Percentiles rank a stretch among this genome's conserved stretches.
These are phyloP conservation scores for Stictocephala bisonia DNA, from an alignment of 2,888 invertebrate species.

Conservation along the genomic window DNA sequence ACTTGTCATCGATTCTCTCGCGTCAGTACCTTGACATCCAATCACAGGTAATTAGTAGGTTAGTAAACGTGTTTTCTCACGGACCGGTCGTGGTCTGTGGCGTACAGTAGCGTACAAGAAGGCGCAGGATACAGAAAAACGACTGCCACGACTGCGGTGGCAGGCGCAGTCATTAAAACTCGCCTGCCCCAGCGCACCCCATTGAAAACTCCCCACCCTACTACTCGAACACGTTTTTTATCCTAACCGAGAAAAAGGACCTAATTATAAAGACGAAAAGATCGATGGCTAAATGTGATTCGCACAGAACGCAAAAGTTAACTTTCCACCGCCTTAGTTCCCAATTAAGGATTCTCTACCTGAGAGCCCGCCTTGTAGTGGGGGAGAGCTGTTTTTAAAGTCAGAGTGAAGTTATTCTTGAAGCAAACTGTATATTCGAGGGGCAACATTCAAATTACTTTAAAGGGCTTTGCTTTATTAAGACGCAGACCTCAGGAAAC, in stretches of 20 bases:
- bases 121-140: constrained; percentile 1
- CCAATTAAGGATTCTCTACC: constrained; percentile 24
- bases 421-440: too few relatives aligned
- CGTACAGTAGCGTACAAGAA: constrained; percentile 37
- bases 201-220: background rate
- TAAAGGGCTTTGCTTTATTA: too few relatives aligned
- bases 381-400: constrained; percentile 1
- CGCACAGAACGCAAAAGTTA: background rate
- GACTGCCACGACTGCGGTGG: too few relatives aligned
- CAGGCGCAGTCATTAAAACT: constrained; percentile 38
- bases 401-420: background rate
- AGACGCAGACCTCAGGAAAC: too few relatives aligned
- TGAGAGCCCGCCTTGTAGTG: background rate
- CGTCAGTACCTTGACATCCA: too few relatives aligned
- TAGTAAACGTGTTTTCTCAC: constrained; percentile 37
- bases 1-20: too few relatives aligned
- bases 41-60: too few relatives aligned
- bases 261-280: constrained; percentile 18
- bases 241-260: constrained; percentile 6
- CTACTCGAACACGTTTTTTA: background rate
- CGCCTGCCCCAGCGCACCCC: background rate
- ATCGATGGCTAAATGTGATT: background rate
- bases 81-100: constrained; percentile 14
- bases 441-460: constrained; percentile 13
- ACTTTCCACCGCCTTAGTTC: background rate